Base-by-base conservation (phyloP, 2,113 vertebrate species). In the Myiozetetes cayanensis region DNA sequence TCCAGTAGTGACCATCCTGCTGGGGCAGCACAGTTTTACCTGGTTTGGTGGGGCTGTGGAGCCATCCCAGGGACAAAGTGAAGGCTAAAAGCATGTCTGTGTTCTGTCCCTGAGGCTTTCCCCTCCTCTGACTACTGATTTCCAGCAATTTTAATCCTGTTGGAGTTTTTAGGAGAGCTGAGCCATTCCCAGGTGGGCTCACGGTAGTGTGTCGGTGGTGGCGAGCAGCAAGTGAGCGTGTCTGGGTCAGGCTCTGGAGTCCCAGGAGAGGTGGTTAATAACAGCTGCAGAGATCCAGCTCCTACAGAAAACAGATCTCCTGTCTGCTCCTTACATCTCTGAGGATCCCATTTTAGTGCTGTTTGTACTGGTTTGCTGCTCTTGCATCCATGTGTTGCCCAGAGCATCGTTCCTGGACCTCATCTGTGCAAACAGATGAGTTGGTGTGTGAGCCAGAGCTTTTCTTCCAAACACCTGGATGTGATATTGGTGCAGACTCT, bases 201-300 rank as follows among this genome's bases (percentile, higher is more conserved):
- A 3, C 37, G 22, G n/a, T 1, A 4, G 33, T 10, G 27, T 62
- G 14, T 47, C 0, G 0, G 21, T 58, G 72, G 1, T 3, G 6
- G 66, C 4, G 46, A 33, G 49, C 4, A 6, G 31, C 43, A 59
- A 44, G 12, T 55, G 28, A 56, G 35, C 2, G 0, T 14, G 81
- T 39, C 58, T 2, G 3, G 67, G 33, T 50, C 52, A 33, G 65
- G 65, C 50, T 37, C 20, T 39, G n/a, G 39, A 70, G 46, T 52
- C 46, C 56, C 3, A 5, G 41, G 21, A 77, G 35, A 70, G 25
- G 14, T 20, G 55, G 20, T 75, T 49, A 46, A 17, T 41, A 31
- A 14, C 31, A 76, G 35, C 81, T 76, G 52, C 52, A 59, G 68
- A 73, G n/a, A 62, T 44, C 41, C 59, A 46, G 70, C 77, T 66